Conservation (phyloP, 1,140 invertebrate genomes). For the Drosophila ambigua region DNA sequence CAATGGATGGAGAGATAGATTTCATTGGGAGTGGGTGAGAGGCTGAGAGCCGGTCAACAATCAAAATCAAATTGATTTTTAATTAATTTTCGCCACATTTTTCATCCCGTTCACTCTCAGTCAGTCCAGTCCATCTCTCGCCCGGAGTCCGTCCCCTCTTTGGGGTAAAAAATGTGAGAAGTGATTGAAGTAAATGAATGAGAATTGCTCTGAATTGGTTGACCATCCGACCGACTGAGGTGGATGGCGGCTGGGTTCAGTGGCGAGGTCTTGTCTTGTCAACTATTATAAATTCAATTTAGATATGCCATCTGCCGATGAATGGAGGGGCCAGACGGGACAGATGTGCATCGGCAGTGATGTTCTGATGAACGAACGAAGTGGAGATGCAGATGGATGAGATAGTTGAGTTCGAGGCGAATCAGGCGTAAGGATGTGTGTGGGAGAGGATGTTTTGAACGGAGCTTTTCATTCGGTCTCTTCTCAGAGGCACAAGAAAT, state of each 20-base stretch:
- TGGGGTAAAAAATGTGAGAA: slow-evolving; percentile 44
- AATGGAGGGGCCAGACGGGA: slow-evolving; percentile 17
- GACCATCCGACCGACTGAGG: slow-evolving; percentile 23
- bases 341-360: slow-evolving; percentile 5
- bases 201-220: slow-evolving; percentile 57
- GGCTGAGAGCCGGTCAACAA: slow-evolving; percentile 54
- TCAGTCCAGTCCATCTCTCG: background rate
- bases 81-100: slow-evolving; percentile 82
- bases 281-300: slow-evolving; percentile 80
- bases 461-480: too few species aligned
- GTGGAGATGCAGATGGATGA: slow-evolving; percentile 20
- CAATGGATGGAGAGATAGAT: background rate
- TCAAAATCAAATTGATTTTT: slow-evolving; percentile 83
- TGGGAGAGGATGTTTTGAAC: too few species aligned
- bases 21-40: background rate
- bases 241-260: slow-evolving; percentile 24
- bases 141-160: background rate
- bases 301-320: slow-evolving; percentile 43
- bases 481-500: too few species aligned
- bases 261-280: slow-evolving; percentile 51
- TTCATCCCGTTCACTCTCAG: slow-evolving; percentile 37
- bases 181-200: slow-evolving; percentile 64
- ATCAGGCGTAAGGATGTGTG: too few species aligned
- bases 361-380: slow-evolving; percentile 26
- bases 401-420: too few species aligned